Evolutionary conservation across 1,140 invertebrate genomes (phyloP), one percentile per base, ranked within the genome.

Genomic region (Solen grandis): DNA sequence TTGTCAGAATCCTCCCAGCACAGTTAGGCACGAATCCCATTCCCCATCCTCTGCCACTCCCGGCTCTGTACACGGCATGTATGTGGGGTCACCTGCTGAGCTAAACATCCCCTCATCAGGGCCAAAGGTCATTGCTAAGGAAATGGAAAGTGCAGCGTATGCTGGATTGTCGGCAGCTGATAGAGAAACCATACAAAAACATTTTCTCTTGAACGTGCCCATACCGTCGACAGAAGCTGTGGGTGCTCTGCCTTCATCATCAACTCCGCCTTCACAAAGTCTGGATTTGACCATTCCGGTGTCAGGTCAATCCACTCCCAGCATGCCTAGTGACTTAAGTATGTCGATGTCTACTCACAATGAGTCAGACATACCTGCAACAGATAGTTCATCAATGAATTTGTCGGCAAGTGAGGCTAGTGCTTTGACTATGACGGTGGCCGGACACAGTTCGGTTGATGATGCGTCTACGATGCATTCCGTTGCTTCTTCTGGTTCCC

Each of bases 151-250:
- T 69, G 75, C 52, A 36, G 75, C 75, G 33, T 78, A 66, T 25
- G 65, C 75, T 5, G 75, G 75, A 0, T 33, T 78, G 27, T 78
- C 75, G 5, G 75, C 75, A 8, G 75, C 75, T 59, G 75, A 78
- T 29, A 36, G 65, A 16, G 75, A 78, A 78, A 78, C 75, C 1
- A 78, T 78, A 46, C 75, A 78, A 31, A 78, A 78, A 78, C 75
- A 78, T 60, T 78, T 78, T 60, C 62, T 78, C 2, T 33, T 78
- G 33, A 78, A 78, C 41, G 75, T 78, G n/a, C 75, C 75, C 31
- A 69, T 50, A 13, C 75, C 75, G 1, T 60, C 63, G 66, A 69
- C 75, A 31, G 75, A 78, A 2, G 68, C 54, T 27, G 60, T 52
- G 1, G 33, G 65, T 38, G 63, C 60, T 78, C 54, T 62, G 52